Conservation (phyloP, 1,140 invertebrate species). For the Bombus vancouverensis region DNA sequence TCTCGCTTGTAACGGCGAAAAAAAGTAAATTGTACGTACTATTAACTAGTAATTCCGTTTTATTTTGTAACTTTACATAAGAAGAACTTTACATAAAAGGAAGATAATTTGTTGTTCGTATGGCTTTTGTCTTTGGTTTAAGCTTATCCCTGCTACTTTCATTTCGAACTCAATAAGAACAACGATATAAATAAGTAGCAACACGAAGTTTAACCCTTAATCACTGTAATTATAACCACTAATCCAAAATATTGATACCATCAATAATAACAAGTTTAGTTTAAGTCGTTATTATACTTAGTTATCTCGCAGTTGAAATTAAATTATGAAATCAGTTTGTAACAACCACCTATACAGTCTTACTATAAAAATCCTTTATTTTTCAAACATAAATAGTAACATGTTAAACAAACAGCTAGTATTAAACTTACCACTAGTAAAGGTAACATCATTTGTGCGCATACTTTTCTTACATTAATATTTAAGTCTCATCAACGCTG, state of each 20-base stretch:
- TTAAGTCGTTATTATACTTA: too few species aligned
- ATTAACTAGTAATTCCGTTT: conserved; percentile 40
- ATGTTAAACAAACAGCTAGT: background rate
- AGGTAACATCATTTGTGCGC: background rate
- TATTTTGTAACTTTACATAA: conserved; percentile 59
- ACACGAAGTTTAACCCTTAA: too few species aligned
- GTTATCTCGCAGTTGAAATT: background rate
- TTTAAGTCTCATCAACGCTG: background rate
- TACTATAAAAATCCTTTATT: background rate
- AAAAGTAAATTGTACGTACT: conserved; percentile 10
- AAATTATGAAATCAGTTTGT: background rate
- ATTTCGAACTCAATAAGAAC: background rate
- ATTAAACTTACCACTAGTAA: conserved; percentile 13
- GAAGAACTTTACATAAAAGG: conserved; percentile 16
- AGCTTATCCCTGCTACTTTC: background rate
- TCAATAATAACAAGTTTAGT: background rate
- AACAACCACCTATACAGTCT: background rate
- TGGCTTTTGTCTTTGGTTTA: background rate
- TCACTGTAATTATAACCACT: too few species aligned
- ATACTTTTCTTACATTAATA: background rate
- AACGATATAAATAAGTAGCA: background rate
- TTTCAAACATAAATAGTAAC: background rate
- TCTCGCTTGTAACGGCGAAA: background rate
- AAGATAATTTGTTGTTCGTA: conserved; percentile 32
- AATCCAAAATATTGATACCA: background rate